Evolutionary conservation across 2,113 vertebrate genomes (phyloP).

Genomic region (Dascyllus trimaculatus): DNA sequence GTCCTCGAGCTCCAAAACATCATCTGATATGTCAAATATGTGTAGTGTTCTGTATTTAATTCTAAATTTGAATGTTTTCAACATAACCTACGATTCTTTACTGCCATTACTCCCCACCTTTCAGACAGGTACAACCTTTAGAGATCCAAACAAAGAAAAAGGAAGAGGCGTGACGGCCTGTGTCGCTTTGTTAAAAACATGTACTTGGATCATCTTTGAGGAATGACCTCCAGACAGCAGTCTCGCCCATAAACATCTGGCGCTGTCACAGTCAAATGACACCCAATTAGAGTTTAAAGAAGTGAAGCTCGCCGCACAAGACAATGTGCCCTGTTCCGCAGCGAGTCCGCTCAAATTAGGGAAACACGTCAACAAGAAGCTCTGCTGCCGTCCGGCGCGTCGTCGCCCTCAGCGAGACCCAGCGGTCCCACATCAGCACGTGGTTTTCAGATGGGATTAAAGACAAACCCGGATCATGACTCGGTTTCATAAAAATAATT

Average conservation of each 20-base stretch:
- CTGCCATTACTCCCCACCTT: slow-evolving; percentile 76
- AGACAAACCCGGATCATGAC: slow-evolving; percentile 43
- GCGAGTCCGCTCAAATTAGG: slow-evolving; percentile 51
- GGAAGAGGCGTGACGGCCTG: slow-evolving; percentile 21
- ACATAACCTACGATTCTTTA: slow-evolving; percentile 74
- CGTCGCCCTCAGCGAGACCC: slow-evolving; percentile 30
- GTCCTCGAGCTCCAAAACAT: slow-evolving; percentile 64
- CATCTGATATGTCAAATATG: slow-evolving; percentile 73
- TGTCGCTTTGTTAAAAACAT: slow-evolving; percentile 43
- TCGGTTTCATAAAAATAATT: slow-evolving; percentile 42
- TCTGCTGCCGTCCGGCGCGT: slow-evolving; percentile 23
- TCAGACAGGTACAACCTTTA: slow-evolving; percentile 75
- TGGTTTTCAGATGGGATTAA: slow-evolving; percentile 40
- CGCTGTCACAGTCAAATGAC: slow-evolving; percentile 52
- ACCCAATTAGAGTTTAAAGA: slow-evolving; percentile 60
- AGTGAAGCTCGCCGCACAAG: slow-evolving; percentile 68
- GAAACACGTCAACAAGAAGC: slow-evolving; percentile 41
- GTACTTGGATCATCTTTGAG: slow-evolving; percentile 42
- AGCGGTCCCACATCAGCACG: slow-evolving; percentile 27
- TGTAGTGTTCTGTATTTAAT: slow-evolving; percentile 65
- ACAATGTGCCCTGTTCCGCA: slow-evolving; percentile 81
- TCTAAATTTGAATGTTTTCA: slow-evolving; percentile 70
- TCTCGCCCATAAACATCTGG: slow-evolving; percentile 38
- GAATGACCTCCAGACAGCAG: slow-evolving; percentile 51
- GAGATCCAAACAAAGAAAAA: slow-evolving; percentile 40